Evolutionary conservation across 2,888 invertebrate genomes (phyloP).

Genomic region (Carpatolechia fugitivella): DNA sequence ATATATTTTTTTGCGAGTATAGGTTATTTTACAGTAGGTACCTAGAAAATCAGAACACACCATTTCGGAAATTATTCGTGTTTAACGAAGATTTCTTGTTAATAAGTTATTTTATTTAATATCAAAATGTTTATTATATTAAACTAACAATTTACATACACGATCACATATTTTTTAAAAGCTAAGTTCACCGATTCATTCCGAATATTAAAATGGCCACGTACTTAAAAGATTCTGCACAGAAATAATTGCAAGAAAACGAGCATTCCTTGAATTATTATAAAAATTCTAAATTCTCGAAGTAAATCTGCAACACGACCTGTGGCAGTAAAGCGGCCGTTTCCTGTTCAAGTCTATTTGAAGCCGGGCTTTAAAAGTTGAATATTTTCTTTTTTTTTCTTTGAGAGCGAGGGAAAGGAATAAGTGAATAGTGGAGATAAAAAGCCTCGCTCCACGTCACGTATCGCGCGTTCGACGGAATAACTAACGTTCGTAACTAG

Average conservation of each 20-base stretch:
- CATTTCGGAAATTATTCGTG: no score
- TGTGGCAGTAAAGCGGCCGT: background rate
- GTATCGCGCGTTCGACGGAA: slow-evolving; percentile 4
- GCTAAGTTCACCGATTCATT: no score
- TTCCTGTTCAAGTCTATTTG: background rate
- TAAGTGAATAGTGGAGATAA: slow-evolving; percentile 9
- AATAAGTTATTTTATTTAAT: no score
- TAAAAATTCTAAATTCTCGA: background rate
- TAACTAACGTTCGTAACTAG: background rate
- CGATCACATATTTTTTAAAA: no score
- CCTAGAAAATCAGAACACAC: no score
- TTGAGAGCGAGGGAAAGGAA: background rate
- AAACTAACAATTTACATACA: no score
- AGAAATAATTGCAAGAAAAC: background rate
- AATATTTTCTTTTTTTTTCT: background rate
- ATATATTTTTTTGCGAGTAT: no score
- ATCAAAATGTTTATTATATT: no score
- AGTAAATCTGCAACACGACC: background rate
- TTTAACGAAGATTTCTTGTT: no score
- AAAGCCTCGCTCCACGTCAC: background rate
- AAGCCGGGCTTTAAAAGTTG: background rate
- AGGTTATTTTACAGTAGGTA: no score
- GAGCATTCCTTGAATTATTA: no score
- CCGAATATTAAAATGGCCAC: no score
- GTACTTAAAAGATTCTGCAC: background rate